phyloP scores from a whole-genome alignment of 2,113 vertebrate species.

The Monopterus albus region DNA sequence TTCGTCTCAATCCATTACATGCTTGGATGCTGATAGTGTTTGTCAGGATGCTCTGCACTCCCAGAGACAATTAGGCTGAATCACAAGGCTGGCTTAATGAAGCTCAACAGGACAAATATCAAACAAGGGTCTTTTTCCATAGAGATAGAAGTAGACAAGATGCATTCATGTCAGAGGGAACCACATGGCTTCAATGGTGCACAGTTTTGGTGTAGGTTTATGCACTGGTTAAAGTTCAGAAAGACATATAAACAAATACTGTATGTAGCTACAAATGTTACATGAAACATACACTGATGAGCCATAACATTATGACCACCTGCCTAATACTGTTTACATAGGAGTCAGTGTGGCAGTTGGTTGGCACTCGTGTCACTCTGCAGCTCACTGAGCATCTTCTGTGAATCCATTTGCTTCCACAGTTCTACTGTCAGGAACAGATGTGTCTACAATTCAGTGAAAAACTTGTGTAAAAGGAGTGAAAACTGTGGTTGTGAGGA shows the following conservation, averaged over 20 bases:
- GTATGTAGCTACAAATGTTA: background rate
- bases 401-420: too few species aligned
- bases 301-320: too few species aligned
- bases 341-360: too few species aligned
- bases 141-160: slow-evolving; percentile 34
- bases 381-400: too few species aligned
- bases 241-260: background rate
- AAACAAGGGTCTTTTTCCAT: slow-evolving; percentile 50
- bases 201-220: slow-evolving; percentile 8
- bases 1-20: slow-evolving; percentile 68
- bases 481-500: too few species aligned
- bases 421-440: too few species aligned
- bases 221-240: background rate
- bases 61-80: slow-evolving; percentile 73
- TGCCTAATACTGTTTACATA: too few species aligned
- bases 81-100: slow-evolving; percentile 74
- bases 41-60: slow-evolving; percentile 67
- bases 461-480: too few species aligned
- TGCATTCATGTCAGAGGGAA: slow-evolving; percentile 22
- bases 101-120: slow-evolving; percentile 66
- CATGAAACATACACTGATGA: too few species aligned
- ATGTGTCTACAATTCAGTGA: too few species aligned
- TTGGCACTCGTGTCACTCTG: too few species aligned
- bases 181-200: slow-evolving; percentile 26
- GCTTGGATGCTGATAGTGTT: slow-evolving; percentile 76